These are phyloP conservation scores for Unio delphinus DNA, from an alignment of 2,888 invertebrate genomes.

Conservation along the genomic window DNA sequence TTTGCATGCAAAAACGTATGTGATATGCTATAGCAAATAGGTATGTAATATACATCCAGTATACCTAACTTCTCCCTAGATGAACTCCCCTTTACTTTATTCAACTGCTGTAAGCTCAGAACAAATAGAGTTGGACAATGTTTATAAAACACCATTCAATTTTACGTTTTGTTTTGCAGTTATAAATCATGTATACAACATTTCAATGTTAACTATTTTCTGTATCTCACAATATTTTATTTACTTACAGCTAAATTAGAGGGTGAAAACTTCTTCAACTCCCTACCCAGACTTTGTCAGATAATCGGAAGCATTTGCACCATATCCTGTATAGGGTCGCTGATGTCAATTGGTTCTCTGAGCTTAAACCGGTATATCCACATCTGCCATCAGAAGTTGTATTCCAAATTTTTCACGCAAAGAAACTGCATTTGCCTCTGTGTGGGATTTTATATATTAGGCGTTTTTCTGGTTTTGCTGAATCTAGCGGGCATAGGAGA, in stretches of 20 bases:
- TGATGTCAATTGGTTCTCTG: conserved; percentile 35
- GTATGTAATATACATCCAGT: too few species aligned
- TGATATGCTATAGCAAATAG: too few species aligned
- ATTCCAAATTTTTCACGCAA: conserved; percentile 29
- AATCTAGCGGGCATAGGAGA: conserved; percentile 45
- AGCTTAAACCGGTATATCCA: conserved; percentile 42
- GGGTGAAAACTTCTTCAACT: conserved; percentile 35
- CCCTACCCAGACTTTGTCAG: conserved; percentile 26
- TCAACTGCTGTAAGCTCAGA: too few species aligned
- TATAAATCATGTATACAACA: too few species aligned
- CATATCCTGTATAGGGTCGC: conserved; percentile 43
- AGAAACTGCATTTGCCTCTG: conserved; percentile 22
- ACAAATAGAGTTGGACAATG: too few species aligned
- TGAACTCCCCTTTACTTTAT: too few species aligned
- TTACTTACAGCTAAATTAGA: conserved; percentile 34
- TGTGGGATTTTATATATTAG: conserved; percentile 28
- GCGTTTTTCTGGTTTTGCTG: conserved; percentile 35
- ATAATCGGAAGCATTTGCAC: conserved; percentile 39
- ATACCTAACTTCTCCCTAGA: too few species aligned
- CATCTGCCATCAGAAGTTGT: conserved; percentile 31
- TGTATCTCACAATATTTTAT: background rate
- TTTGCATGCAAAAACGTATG: too few species aligned
- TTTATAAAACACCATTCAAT: too few species aligned
- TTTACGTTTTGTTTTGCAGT: too few species aligned
- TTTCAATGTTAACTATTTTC: too few species aligned